Base-by-base conservation (phyloP, 2,888 invertebrate genomes). In the Morpho deidamia region DNA sequence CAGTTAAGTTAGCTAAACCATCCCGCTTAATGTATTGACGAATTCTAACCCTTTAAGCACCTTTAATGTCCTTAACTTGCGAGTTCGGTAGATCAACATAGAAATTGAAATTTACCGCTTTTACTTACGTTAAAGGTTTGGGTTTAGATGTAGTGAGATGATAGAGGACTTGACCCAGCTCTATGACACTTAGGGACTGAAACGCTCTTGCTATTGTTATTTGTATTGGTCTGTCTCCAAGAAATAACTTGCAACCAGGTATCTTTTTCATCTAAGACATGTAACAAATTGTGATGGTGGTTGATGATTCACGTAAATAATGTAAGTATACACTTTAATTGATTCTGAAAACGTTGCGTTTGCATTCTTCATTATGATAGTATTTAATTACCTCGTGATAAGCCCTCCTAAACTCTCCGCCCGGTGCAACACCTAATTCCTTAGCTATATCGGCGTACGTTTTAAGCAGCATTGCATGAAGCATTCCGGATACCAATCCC, bases 141-240 rank as follows among this genome's bases (percentile, higher is more conserved):
- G 83, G 81, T 44, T 78, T 83, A 35, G 81, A 64, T 41, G 76
- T 80, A 0, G 81, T 73, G n/a, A 89, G 77, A 60, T 89, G 89
- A 58, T 81, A 87, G 14, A 88, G 63, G 12, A 89, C 83, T 77
- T 89, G 89, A 11, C 87, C 85, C 44, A 88, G 67, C 67, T 89
- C 89, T 56, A 81, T 76, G 10, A 88, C 76, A 55, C 75, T 82
- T 12, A 89, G 59, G 7, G 87, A 78, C 56, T 86, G 85, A 67
- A 89, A 89, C 11, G 89, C 89, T 69, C 89, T 72, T 37, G 89
- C 79, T 61, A 89, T 84, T 1, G 89, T 89, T 64, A 86, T 87
- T 61, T 86, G 82, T 57, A 89, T 88, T 3, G 89, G 89, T 43
- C 89, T 74, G 60, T 89, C 89, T 11, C 89, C 89, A 10, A 89